These are phyloP conservation scores for Leucosticte australis DNA, from an alignment of 2,113 vertebrate genomes.

Conservation along the genomic window DNA sequence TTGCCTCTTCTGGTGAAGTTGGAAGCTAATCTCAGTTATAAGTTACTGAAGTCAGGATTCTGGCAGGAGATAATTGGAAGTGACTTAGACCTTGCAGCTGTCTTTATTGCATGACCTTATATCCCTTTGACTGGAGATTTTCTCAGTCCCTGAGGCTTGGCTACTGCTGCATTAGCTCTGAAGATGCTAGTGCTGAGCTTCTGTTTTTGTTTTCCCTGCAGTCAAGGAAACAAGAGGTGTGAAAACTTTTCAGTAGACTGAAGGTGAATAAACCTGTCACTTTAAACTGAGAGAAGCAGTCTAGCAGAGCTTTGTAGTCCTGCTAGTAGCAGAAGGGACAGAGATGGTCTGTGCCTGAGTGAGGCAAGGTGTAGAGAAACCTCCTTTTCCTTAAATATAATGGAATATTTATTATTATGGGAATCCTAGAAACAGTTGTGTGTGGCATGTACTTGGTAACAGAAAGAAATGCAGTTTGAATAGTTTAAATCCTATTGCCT, in stretches of 20 bases:
- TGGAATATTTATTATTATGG: neutral
- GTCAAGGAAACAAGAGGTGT: neutral
- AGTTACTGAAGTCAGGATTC: neutral
- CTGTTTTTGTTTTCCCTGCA: neutral
- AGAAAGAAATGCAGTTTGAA: neutral
- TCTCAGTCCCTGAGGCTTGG: neutral
- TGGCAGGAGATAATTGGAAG: neutral
- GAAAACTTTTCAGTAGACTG: neutral
- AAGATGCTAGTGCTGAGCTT: neutral
- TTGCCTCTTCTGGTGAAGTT: neutral
- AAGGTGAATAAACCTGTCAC: neutral
- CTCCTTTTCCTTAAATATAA: neutral
- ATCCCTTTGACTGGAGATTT: neutral
- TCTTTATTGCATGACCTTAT: neutral
- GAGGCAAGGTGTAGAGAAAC: neutral
- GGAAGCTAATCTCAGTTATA: neutral
- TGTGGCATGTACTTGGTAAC: neutral
- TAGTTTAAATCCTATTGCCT: neutral
- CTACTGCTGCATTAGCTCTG: neutral
- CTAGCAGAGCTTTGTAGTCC: neutral
- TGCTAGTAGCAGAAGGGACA: neutral
- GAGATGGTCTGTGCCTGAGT: neutral
- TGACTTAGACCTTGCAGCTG: neutral
- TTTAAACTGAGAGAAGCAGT: neutral
- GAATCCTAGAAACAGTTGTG: neutral